These are phyloP conservation scores for Listrodromus nycthemerus DNA, from an alignment of 2,888 invertebrate genomes.

Conservation along the genomic window DNA sequence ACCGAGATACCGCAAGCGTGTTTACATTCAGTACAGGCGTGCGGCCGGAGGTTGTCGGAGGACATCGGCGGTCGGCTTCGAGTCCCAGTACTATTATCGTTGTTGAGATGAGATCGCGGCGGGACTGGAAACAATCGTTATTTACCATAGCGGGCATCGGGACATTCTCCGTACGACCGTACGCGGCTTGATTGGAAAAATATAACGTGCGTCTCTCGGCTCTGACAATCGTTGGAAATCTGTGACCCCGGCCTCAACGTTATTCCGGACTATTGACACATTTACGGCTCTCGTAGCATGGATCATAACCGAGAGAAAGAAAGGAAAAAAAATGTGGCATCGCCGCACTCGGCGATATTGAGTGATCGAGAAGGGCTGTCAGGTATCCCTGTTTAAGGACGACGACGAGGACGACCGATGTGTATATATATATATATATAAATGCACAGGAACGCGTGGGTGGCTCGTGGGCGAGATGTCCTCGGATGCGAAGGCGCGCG, in stretches of 20 bases:
- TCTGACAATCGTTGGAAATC: neutral
- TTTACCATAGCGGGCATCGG: neutral
- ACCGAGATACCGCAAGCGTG: no score
- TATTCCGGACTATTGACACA: neutral
- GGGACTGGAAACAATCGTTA: neutral
- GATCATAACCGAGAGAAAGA: no score
- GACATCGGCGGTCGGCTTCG: slow-evolving; percentile 11
- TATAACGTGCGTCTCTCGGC: neutral
- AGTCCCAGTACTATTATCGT: neutral
- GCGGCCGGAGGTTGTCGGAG: neutral
- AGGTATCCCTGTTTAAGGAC: neutral
- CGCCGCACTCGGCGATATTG: no score
- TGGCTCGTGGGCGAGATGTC: neutral
- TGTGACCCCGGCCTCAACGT: neutral
- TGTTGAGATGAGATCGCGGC: slow-evolving; percentile 2
- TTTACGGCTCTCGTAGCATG: neutral
- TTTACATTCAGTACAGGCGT: neutral
- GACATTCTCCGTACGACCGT: neutral
- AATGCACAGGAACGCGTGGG: neutral
- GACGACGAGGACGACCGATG: neutral
- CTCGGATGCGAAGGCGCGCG: neutral
- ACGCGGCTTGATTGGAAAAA: neutral
- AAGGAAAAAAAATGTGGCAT: neutral
- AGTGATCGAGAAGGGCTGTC: neutral
- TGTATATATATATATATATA: no score